A percentile compares a stretch with the other conserved stretches of the same genome.
phyloP scores from a whole-genome alignment of 2,797 vertebrate genomes.

The Crenuchus spilurus region DNA sequence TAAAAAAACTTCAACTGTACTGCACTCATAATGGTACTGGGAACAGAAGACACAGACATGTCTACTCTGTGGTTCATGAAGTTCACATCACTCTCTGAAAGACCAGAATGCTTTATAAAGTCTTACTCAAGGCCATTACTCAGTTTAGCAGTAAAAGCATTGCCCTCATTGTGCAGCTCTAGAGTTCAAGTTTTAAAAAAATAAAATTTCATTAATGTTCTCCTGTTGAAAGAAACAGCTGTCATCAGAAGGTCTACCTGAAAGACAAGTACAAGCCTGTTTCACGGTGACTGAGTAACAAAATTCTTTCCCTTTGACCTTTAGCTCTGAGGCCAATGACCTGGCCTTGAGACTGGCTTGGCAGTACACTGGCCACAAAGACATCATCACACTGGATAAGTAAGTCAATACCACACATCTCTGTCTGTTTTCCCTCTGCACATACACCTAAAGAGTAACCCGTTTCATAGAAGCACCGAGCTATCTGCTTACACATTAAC shows the following conservation, averaged over 20 bases:
- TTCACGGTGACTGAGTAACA: slow-evolving; percentile 70
- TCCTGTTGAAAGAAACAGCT: neutral
- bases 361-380: slow-evolving; percentile 87
- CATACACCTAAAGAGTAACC: slow-evolving; percentile 51
- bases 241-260: neutral
- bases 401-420: slow-evolving; percentile 71
- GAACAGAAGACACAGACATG: no score
- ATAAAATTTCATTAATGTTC: neutral
- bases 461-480: slow-evolving; percentile 47
- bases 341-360: slow-evolving; percentile 91
- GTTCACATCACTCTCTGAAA: neutral
- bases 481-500: slow-evolving; percentile 58
- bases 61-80: no score
- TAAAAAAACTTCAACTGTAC: no score
- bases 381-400: slow-evolving; percentile 96
- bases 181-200: no score
- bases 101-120: neutral
- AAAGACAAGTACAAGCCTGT: neutral
- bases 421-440: slow-evolving; percentile 35
- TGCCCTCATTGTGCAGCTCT: neutral
- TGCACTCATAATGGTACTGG: neutral
- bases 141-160: neutral
- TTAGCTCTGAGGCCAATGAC: slow-evolving; percentile 97
- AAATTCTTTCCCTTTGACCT: slow-evolving; percentile 67
- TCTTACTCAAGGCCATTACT: neutral